Conservation (phyloP, 2,888 invertebrate genomes). For the Torymus texanus region DNA sequence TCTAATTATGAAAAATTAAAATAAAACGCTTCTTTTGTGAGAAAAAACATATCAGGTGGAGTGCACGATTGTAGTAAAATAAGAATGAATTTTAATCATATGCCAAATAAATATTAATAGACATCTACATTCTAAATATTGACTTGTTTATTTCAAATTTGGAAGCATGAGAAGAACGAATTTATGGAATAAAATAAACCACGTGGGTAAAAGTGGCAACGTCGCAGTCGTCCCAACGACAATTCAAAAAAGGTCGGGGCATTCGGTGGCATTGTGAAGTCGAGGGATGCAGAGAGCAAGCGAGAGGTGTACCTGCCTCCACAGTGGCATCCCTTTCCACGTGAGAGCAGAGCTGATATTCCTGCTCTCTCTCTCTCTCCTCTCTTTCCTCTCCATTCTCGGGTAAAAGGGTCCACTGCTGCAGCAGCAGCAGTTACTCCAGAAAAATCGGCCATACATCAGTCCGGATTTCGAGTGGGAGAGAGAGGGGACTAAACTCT, state of each 20-base stretch:
- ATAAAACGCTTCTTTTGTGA: too few relatives aligned
- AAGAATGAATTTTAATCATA: too few relatives aligned
- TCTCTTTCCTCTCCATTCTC: neutral
- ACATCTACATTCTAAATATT: too few relatives aligned
- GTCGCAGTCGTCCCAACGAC: slow-evolving; percentile 50
- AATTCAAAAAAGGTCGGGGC: slow-evolving; percentile 49
- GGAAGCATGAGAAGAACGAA: too few relatives aligned
- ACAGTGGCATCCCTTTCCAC: slow-evolving; percentile 53
- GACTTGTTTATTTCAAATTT: too few relatives aligned
- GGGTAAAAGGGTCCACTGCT: slow-evolving; percentile 14
- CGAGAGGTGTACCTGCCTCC: slow-evolving; percentile 56
- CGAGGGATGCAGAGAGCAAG: slow-evolving; percentile 43
- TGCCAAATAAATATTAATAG: too few relatives aligned
- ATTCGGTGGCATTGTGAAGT: slow-evolving; percentile 49
- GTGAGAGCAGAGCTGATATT: slow-evolving; percentile 55
- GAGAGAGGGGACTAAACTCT: neutral
- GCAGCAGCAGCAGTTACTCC: neutral
- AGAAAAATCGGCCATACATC: slow-evolving; percentile 53
- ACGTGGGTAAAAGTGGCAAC: slow-evolving; percentile 42
- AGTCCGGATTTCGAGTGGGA: slow-evolving; percentile 4
- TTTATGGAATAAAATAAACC: slow-evolving; percentile 2
- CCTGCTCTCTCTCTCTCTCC: neutral
- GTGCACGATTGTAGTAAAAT: too few relatives aligned
- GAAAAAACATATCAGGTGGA: too few relatives aligned
- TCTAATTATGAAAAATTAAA: neutral